Conservation (phyloP, 2,888 invertebrate genomes). For the Isoperla grammatica region DNA sequence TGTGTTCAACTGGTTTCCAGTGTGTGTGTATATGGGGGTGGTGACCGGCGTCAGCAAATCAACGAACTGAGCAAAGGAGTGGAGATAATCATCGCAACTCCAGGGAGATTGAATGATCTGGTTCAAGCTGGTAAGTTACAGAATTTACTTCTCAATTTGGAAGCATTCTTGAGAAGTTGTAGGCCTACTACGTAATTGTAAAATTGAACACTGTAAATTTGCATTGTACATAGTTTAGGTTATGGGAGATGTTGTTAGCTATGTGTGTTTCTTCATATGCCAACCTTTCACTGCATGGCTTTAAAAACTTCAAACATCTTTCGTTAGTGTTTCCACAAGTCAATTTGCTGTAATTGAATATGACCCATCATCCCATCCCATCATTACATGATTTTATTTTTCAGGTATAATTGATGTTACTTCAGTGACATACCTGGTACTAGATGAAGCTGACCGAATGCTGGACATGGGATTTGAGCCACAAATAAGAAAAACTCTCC, state of each 20-base stretch:
- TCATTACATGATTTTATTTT: constrained; percentile 22
- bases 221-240: too few relatives aligned
- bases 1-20: constrained; percentile 42
- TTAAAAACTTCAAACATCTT: too few relatives aligned
- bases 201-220: too few relatives aligned
- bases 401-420: constrained; percentile 62
- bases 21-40: constrained; percentile 90
- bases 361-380: too few relatives aligned
- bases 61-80: constrained; percentile 68
- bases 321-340: too few relatives aligned
- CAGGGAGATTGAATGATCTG: constrained; percentile 90
- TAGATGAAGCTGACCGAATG: constrained; percentile 92
- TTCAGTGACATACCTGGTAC: constrained; percentile 77
- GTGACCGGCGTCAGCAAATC: constrained; percentile 73
- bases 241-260: too few relatives aligned
- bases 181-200: too few relatives aligned
- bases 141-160: too few relatives aligned
- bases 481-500: constrained; percentile 76
- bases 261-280: too few relatives aligned
- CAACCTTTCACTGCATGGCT: too few relatives aligned
- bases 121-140: constrained; percentile 50
- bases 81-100: constrained; percentile 93
- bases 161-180: too few relatives aligned
- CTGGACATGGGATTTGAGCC: constrained; percentile 84
- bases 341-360: too few relatives aligned